These are phyloP conservation scores for Spilarctia lutea DNA, from an alignment of 2,888 invertebrate species.

Conservation along the genomic window DNA sequence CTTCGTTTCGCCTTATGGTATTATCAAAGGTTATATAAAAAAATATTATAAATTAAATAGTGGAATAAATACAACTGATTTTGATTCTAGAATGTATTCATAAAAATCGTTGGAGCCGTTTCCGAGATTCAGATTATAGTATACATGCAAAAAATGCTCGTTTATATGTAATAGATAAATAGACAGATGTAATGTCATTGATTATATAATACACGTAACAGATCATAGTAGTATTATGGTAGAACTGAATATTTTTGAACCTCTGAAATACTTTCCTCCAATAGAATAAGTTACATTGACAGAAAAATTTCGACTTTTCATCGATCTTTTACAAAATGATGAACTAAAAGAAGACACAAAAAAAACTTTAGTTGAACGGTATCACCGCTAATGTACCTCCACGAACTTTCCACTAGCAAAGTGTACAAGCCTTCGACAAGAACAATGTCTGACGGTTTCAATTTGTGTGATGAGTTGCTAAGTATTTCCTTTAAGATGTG, in stretches of 20 bases:
- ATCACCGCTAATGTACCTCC: slow-evolving; percentile 14
- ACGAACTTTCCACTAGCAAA: slow-evolving; percentile 8
- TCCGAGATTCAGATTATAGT: not conserved
- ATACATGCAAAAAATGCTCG: not conserved
- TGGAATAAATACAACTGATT: no score
- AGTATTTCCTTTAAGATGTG: slow-evolving; percentile 52
- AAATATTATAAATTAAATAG: no score
- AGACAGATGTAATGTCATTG: not conserved
- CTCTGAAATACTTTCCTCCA: no score
- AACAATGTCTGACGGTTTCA: slow-evolving; percentile 41
- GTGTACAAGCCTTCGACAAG: slow-evolving; percentile 19
- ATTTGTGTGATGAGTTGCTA: slow-evolving; percentile 51
- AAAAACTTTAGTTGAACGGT: not conserved
- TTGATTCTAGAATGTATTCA: no score
- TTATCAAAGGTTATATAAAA: no score
- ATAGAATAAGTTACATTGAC: no score
- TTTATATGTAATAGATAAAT: no score
- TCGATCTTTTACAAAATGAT: no score
- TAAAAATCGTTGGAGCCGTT: no score
- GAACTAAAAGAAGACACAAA: not conserved
- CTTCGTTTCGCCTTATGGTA: no score
- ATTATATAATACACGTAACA: not conserved
- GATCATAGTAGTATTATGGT: not conserved
- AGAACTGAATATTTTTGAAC: not conserved
- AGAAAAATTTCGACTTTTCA: no score